Conservation (phyloP, 2,797 vertebrate genomes). For the Alosa sapidissima region DNA sequence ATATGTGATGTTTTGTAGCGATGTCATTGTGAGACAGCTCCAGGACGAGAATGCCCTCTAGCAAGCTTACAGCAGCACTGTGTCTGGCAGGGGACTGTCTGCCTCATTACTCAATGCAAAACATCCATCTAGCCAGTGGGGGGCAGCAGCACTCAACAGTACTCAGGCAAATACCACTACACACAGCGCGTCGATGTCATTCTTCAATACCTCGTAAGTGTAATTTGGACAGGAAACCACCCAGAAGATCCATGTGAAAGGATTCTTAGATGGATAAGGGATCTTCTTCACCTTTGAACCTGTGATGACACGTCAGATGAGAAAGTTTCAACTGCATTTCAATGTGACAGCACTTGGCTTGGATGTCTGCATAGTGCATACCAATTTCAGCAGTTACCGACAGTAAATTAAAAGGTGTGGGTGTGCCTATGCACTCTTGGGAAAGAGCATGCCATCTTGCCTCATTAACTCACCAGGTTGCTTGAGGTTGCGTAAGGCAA, state of each 20-base stretch:
- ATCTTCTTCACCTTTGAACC: conserved; percentile 90
- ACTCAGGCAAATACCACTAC: background rate
- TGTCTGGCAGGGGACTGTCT: background rate
- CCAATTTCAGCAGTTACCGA: background rate
- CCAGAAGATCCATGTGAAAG: conserved; percentile 91
- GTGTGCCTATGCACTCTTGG: background rate
- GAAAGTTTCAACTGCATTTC: background rate
- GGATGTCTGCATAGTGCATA: background rate
- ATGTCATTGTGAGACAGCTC: background rate
- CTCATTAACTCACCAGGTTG: conserved; percentile 68
- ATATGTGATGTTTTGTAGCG: background rate
- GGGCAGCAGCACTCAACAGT: conserved; percentile 56
- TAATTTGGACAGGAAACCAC: conserved; percentile 92
- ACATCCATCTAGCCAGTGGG: conserved; percentile 55
- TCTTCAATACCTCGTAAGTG: conserved; percentile 83
- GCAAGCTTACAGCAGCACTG: background rate
- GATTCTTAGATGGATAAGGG: conserved; percentile 87
- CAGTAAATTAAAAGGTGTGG: background rate
- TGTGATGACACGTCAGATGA: conserved; percentile 45
- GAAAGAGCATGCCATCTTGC: background rate
- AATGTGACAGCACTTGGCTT: background rate
- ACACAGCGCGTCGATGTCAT: conserved; percentile 4
- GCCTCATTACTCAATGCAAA: background rate
- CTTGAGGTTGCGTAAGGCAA: conserved; percentile 87
- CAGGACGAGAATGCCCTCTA: conserved; percentile 1